Conservation (phyloP, 1,140 invertebrate genomes). For the Drosophila elegans region DNA sequence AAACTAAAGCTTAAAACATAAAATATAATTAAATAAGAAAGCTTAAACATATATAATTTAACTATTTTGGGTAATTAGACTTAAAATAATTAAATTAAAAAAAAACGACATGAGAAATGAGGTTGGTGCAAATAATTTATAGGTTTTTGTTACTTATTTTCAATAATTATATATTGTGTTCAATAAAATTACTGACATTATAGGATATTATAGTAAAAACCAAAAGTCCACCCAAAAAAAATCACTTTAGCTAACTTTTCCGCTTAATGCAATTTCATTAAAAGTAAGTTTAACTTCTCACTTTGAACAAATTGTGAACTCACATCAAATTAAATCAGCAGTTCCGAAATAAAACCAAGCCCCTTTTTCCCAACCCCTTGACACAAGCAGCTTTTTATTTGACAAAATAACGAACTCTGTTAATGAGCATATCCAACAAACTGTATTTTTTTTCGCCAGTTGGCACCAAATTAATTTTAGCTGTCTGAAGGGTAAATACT, state of each 20-base stretch:
- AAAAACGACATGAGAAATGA: too few species aligned
- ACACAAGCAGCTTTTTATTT: conserved; percentile 33
- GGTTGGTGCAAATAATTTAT: too few species aligned
- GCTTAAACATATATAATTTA: too few species aligned
- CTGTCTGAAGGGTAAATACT: conserved; percentile 40
- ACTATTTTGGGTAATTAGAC: too few species aligned
- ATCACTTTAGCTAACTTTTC: neutral
- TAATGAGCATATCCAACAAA: conserved; percentile 43
- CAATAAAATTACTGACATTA: too few species aligned
- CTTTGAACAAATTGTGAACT: conserved; percentile 6
- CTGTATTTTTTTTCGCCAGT: conserved; percentile 31
- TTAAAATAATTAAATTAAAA: too few species aligned
- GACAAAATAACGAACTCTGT: conserved; percentile 13
- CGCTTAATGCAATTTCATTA: conserved; percentile 5
- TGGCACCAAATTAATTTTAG: conserved; percentile 50
- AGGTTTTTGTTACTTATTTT: too few species aligned
- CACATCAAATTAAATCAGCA: conserved; percentile 1
- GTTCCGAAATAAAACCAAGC: conserved; percentile 6
- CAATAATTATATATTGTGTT: too few species aligned
- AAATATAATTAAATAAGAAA: too few species aligned
- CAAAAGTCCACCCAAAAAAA: neutral
- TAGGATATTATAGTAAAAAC: too few species aligned
- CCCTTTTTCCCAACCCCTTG: neutral
- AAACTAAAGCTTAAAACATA: too few species aligned
- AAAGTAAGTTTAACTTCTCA: conserved; percentile 3